Evolutionary conservation across 2,797 vertebrate genomes (phyloP), one percentile per base, ranked within the genome.

Genomic region (Macroramphosus scolopax): DNA sequence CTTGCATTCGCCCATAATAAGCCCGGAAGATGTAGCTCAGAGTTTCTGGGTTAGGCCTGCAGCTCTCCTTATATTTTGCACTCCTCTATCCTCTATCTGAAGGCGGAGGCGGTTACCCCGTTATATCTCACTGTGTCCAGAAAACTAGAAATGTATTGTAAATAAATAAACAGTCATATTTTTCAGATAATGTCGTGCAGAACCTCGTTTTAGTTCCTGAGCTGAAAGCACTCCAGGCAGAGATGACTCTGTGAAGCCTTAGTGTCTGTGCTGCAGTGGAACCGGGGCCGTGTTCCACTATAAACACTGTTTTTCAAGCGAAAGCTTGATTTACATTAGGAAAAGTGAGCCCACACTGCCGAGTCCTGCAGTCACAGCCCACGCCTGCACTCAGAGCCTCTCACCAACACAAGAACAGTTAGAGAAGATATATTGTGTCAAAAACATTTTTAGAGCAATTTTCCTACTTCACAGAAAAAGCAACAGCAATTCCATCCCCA

Each of bases 401-500:
- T 41, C 44, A 29, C 61, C 4, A 47, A 60, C 54, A 43, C 16
- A 3, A 46, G 13, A 72, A 24, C 45, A 30, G 41, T 33, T 17
- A n/a, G n/a, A n/a, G n/a, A 24, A 53, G 56, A 70, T 64, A 41
- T 31, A 63, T 49, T 53, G 48, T 45, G 66, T 77, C 67, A 67
- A 54, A 15, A 66, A 55, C 63, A 43, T 50, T 44, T 84, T 77
- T 61, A 82, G 58, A 83, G 57, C 46, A 4, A 45, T 61, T 80
- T 80, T 82, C 72, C 78, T 38, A 69, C 56, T 65, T 67, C 58
- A n/a, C 77, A 69, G 53, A 80, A 86, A 87, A 75, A 83, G 83
- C 29, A 72, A 55, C 43, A 46, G 58, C 53, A 48, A 60, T 77
- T 85, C 73, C 69, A 70, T 54, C 51, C 63, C 2, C 40, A 59